Evolutionary conservation across 2,888 invertebrate species (phyloP), one percentile per base, ranked within the genome.

Genomic region (Teleiodes luculella): DNA sequence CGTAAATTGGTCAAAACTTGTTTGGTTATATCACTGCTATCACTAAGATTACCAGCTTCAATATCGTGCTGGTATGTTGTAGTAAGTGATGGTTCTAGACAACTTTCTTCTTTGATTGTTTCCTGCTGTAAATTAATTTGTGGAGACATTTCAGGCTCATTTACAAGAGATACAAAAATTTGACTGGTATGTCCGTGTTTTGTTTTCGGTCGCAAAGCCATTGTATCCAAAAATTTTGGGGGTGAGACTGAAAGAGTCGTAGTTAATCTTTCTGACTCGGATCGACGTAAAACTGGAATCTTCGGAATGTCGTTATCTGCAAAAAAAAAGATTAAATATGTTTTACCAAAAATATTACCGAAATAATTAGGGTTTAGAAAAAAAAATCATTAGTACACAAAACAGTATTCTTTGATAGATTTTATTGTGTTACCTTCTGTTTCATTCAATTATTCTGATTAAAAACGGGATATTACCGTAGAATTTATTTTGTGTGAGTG

Each of bases 181-280:
- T 92, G 92, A 73, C 92, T 91, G 18, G 92, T 90, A 74, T 93
- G 92, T 37, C 90, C 89, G 73, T 92, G 92, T 68, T 87, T 86
- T 61, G 84, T 86, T 77, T 92, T 92, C 52, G 93, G 90, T 64
- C 96, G 92, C 65, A 96, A 86, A 20, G 96, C 94, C 94, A 96
- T 96, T 24, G 96, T 96, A 78, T 97, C 96, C 74, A 94, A 90
- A 77, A 95, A 95, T 57, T 91, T 90, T 8, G 94, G 92, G 50
- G 91, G 86, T 11, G 86, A 83, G 10, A 82, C 90, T 72, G 70
- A 83, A 61, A 81, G 77, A 63, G 70, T 84, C 59, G 80, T 79
- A 59, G 72, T 78, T 56, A 80, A 66, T 60, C 78, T 84, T 76
- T 80, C 92, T 35, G 88, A 90, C 70, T 87, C 86, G n/a, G 90